phyloP scores from a whole-genome alignment of 2,888 invertebrate genomes.

The Philaethria dido region DNA sequence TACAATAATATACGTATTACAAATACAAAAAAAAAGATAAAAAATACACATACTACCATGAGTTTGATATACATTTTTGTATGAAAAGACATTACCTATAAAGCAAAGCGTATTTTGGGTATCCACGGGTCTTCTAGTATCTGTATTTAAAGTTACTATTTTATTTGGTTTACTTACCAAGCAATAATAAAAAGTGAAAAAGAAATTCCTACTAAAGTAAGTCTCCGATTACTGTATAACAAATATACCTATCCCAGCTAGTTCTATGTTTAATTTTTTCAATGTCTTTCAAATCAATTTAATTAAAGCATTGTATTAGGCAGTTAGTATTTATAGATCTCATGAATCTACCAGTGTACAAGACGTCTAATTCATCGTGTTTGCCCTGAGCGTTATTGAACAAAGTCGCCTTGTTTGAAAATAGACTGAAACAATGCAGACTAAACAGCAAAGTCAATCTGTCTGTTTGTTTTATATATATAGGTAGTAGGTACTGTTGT shows the following conservation, averaged over 20 bases:
- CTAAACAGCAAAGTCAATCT: constrained; percentile 66
- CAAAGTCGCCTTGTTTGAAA: constrained; percentile 49
- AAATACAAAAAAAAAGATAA: no score
- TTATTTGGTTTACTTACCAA: no score
- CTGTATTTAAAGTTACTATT: no score
- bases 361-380: constrained; percentile 16
- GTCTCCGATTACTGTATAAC: no score
- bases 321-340: constrained; percentile 16
- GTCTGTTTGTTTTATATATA: constrained; percentile 55
- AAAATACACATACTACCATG: no score
- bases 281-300: background rate
- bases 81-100: no score
- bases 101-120: no score
- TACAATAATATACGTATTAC: no score
- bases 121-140: no score
- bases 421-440: constrained; percentile 67
- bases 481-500: constrained; percentile 47
- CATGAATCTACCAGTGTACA: background rate
- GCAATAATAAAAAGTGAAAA: no score
- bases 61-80: no score
- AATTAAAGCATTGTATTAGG: background rate
- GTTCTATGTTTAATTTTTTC: background rate
- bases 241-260: background rate
- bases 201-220: no score
- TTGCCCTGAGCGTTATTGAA: constrained; percentile 24